Evolutionary conservation across 2,797 vertebrate genomes (phyloP), one percentile per base, ranked within the genome.

Genomic region (Sebastes ruberrimus): DNA sequence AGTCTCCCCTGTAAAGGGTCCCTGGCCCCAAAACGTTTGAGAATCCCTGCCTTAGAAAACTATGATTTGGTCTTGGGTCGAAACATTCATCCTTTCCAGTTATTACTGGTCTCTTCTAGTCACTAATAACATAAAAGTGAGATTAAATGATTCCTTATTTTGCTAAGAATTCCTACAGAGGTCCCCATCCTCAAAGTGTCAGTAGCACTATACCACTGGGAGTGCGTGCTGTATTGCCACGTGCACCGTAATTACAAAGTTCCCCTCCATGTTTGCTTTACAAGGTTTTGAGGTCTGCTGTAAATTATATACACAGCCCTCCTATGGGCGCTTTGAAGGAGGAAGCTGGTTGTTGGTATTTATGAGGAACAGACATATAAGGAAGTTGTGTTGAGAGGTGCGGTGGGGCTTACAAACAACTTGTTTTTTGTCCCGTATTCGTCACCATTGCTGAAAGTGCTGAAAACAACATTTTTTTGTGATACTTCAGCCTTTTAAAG

Each of bases 201-300:
- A 60, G 74, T 56, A 72, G 57, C 79, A 27, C n/a, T 7, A 27
- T 32, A 65, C 73, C 78, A 77, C 38, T 61, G 38, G 53, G 20
- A 32, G 59, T 66, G 64, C 57, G 65, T 42, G 57, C 57, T 61
- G 80, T 55, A 66, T 49, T 25, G 78, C 76, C 89, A 87, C 60
- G 28, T 86, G 88, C 69, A 87, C 76, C 10, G 72, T 76, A 86
- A 88, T 88, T 23, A 83, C 76, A 82, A 80, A 72, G 79, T 52
- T 83, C 52, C 64, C 69, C 63, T 80, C 65, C n/a, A 14, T 76
- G 84, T 85, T 88, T 88, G 63, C 74, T 75, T 88, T 75, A 84
- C 80, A 76, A 85, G 86, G 75, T 32, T 91, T 87, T 88, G 78
- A 88, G 75, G 74, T 84, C 83, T 87, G 73, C 70, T 82, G 83